Evolutionary conservation across 2,113 vertebrate species (phyloP).

Genomic region (Pogona vitticeps): DNA sequence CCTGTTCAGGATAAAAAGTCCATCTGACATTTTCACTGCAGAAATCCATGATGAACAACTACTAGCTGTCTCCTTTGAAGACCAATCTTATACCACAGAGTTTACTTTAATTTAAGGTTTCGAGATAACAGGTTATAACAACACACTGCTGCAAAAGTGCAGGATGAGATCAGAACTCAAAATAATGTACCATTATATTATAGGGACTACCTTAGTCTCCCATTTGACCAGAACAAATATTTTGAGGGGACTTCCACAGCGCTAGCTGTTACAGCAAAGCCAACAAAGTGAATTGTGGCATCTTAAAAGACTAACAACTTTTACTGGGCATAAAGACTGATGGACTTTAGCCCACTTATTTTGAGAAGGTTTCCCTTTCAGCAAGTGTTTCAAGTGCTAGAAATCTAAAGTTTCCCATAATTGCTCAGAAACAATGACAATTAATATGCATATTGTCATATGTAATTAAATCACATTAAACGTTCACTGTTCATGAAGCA

Average conservation of each 20-base stretch:
- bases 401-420: neutral
- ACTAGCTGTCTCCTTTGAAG: conserved; percentile 12
- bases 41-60: conserved; percentile 27
- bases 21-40: conserved; percentile 25
- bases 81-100: conserved; percentile 22
- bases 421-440: neutral
- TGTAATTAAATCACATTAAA: neutral
- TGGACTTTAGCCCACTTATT: no score
- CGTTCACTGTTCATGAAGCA: neutral
- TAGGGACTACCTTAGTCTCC: neutral
- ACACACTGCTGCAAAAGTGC: conserved; percentile 4
- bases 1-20: conserved; percentile 15
- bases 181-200: neutral
- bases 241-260: neutral
- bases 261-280: no score
- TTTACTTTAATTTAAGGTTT: conserved; percentile 38
- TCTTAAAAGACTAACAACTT: no score
- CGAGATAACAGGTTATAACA: conserved; percentile 28
- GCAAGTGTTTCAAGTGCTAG: neutral
- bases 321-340: no score
- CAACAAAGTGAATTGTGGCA: no score
- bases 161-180: conserved; percentile 32
- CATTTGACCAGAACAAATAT: neutral
- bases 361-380: neutral
- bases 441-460: neutral